Percentiles rank a stretch among this genome's conserved stretches.
Evolutionary conservation across 1,140 invertebrate genomes (phyloP).

Genomic region (Drosophila kohkoa): DNA sequence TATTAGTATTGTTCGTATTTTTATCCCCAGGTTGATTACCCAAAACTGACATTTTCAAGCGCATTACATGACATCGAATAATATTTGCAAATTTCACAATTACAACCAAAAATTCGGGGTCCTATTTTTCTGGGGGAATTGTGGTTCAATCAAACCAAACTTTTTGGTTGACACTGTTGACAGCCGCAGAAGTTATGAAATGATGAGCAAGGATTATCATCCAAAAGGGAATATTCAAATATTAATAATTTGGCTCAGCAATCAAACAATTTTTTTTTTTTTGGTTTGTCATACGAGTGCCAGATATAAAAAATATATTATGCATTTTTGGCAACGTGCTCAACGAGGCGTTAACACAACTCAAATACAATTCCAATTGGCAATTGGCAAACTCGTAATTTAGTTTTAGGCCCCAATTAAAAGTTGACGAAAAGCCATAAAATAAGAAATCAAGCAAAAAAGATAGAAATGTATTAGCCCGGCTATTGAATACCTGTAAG

Average conservation of each 20-base stretch:
- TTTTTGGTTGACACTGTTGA: not conserved
- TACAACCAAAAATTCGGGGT: too few relatives aligned
- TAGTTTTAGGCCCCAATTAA: not conserved
- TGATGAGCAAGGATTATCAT: not conserved
- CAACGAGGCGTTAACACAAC: not conserved
- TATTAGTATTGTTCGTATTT: conserved; percentile 1
- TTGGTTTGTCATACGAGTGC: not conserved
- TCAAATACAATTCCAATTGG: not conserved
- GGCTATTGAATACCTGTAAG: too few relatives aligned
- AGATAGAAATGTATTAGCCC: too few relatives aligned
- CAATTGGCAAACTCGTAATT: not conserved
- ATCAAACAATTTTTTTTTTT: not conserved
- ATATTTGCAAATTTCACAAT: too few relatives aligned
- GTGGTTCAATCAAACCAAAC: not conserved
- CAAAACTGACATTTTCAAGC: conserved; percentile 4
- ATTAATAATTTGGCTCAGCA: not conserved
- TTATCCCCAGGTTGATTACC: conserved; percentile 4
- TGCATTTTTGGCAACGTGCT: not conserved
- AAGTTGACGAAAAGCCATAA: not conserved
- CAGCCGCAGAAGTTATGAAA: not conserved
- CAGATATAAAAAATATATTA: not conserved
- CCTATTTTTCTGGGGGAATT: not conserved
- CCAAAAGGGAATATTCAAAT: conserved; percentile 2
- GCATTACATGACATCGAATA: not conserved
- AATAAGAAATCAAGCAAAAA: not conserved